phyloP scores from a whole-genome alignment of 2,797 vertebrate species.

The Tamandua tetradactyla region DNA sequence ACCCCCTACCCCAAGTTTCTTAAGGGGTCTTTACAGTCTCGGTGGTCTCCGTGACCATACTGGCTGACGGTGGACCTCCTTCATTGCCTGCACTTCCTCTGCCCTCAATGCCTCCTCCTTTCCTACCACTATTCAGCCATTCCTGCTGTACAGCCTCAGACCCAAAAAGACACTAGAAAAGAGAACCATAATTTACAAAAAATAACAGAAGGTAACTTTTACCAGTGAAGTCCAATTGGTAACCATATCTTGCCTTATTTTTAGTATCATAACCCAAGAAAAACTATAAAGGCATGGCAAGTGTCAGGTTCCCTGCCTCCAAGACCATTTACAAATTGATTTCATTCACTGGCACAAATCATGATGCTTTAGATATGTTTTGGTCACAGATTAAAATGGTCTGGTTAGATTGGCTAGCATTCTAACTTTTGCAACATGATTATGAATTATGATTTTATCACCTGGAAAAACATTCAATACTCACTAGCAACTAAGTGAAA shows the following conservation, averaged over 20 bases:
- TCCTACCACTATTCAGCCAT: neutral
- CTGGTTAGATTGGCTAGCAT: conserved; percentile 3
- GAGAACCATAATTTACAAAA: neutral
- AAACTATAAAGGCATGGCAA: neutral
- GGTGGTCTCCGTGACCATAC: too few relatives aligned
- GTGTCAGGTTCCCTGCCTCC: neutral
- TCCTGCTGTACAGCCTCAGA: neutral
- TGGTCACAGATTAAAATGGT: neutral
- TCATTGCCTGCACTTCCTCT: neutral
- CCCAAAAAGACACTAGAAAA: neutral
- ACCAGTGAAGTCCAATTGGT: neutral
- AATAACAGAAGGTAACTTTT: neutral
- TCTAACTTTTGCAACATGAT: neutral
- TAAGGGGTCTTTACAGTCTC: too few relatives aligned
- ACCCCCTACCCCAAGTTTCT: too few relatives aligned
- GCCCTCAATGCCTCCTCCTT: neutral
- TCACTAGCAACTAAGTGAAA: neutral
- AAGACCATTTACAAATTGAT: neutral
- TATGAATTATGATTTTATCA: neutral
- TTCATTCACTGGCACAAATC: neutral
- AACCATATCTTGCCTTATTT: neutral
- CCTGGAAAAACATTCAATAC: neutral
- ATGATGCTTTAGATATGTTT: neutral
- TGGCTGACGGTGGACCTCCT: neutral
- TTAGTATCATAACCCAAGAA: neutral